Evolutionary conservation across 2,888 invertebrate genomes (phyloP).

Genomic region (Pammene fasciana): DNA sequence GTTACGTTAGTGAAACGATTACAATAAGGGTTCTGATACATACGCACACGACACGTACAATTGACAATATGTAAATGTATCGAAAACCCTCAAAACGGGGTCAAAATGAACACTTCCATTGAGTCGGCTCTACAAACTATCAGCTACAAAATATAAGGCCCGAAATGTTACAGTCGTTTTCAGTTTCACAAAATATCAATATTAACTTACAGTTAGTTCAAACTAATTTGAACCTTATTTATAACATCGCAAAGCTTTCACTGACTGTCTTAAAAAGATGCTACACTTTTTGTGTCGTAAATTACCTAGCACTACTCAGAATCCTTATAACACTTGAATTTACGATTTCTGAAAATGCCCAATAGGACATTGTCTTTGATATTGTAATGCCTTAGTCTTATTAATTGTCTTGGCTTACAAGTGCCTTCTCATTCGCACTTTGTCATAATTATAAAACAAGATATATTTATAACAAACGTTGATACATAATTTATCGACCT

Average conservation of each 20-base stretch:
- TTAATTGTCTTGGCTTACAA: too few species aligned
- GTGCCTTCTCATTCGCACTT: background rate
- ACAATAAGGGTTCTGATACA: too few species aligned
- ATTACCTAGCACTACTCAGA: too few species aligned
- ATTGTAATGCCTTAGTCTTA: too few species aligned
- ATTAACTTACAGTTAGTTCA: background rate
- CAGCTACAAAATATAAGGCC: conserved; percentile 30
- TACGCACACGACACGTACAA: conserved; percentile 14
- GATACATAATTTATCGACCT: background rate
- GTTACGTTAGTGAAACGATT: too few species aligned
- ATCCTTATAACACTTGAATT: too few species aligned
- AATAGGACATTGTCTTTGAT: too few species aligned
- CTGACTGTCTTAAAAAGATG: too few species aligned
- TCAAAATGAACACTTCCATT: conserved; percentile 34
- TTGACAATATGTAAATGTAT: conserved; percentile 30
- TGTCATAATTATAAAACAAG: background rate
- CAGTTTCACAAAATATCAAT: background rate
- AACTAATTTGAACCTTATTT: background rate
- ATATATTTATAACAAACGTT: background rate
- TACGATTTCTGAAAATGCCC: too few species aligned
- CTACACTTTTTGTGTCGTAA: too few species aligned
- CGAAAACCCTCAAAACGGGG: conserved; percentile 15
- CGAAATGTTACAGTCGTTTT: conserved; percentile 1
- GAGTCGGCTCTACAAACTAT: conserved; percentile 21
- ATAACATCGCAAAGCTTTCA: background rate